Conservation (phyloP, 1,140 invertebrate genomes). For the Drosophila pandora region DNA sequence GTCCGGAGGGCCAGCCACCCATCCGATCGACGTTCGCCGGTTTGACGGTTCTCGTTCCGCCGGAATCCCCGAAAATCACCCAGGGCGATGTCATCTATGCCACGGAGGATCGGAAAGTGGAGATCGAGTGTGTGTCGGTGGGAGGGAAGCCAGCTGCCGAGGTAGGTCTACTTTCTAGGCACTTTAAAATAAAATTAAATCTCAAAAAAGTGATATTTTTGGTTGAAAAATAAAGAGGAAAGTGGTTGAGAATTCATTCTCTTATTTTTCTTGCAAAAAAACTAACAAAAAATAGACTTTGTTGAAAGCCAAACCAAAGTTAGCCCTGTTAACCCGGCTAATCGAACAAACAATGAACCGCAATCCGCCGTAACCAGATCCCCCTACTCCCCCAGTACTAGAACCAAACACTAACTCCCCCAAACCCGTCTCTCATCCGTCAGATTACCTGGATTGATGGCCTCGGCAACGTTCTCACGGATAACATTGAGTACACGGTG, state of each 20-base stretch:
- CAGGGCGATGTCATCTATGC: slow-evolving; percentile 88
- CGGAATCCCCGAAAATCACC: slow-evolving; percentile 89
- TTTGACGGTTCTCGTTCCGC: slow-evolving; percentile 90
- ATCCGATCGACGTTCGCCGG: slow-evolving; percentile 88
- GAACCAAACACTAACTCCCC: neutral
- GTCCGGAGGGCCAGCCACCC: slow-evolving; percentile 87
- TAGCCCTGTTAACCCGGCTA: slow-evolving; percentile 15
- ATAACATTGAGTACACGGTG: slow-evolving; percentile 86
- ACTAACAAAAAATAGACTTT: neutral
- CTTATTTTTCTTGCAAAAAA: neutral
- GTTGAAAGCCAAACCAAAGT: neutral
- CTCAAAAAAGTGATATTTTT: too few relatives aligned
- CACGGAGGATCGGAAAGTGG: slow-evolving; percentile 90
- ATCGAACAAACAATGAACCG: slow-evolving; percentile 46
- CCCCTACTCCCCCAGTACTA: too few relatives aligned
- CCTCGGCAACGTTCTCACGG: slow-evolving; percentile 87
- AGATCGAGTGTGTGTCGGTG: slow-evolving; percentile 90
- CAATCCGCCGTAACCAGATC: neutral
- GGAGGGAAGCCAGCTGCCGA: slow-evolving; percentile 92
- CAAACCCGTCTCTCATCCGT: neutral
- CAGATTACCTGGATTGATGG: slow-evolving; percentile 93
- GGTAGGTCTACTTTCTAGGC: slow-evolving; percentile 84
- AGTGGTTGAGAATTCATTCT: too few relatives aligned
- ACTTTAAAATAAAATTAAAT: neutral
- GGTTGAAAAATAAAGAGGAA: too few relatives aligned